A percentile compares a stretch with the other conserved stretches of the same genome.
Conservation (phyloP, 2,113 vertebrate genomes). For the Helogale parvula region DNA sequence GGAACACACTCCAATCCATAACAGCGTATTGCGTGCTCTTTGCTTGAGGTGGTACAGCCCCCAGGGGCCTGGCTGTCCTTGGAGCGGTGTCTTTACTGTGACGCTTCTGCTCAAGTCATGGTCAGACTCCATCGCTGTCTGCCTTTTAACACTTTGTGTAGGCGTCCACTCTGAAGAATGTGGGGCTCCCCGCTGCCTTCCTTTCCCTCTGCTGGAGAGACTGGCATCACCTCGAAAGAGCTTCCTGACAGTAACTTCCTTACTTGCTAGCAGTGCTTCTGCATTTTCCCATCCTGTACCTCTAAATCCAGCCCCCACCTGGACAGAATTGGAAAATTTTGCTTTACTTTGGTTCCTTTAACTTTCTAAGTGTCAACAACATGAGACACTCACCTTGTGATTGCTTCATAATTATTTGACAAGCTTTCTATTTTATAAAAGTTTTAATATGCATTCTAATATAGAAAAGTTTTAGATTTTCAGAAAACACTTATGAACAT, state of each 20-base stretch:
- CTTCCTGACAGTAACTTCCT: neutral
- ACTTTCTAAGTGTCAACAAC: neutral
- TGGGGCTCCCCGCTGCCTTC: too few species aligned
- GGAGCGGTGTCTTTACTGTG: neutral
- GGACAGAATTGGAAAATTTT: neutral
- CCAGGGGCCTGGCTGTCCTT: neutral
- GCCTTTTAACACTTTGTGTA: neutral
- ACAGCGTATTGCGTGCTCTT: neutral
- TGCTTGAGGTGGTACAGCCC: neutral
- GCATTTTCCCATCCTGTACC: neutral
- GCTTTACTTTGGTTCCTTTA: neutral
- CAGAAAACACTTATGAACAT: neutral
- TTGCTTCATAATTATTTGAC: neutral
- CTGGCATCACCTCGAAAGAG: accelerated
- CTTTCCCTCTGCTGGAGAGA: neutral
- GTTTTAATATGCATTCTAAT: neutral
- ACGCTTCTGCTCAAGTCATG: neutral
- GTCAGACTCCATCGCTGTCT: neutral
- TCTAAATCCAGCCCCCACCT: neutral
- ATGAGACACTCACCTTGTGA: neutral
- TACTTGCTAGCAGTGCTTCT: neutral
- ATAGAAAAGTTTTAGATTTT: neutral
- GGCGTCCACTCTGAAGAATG: neutral
- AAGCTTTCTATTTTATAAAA: neutral
- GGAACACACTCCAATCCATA: accelerated